These are phyloP conservation scores for Microcebus jonahi DNA, from an alignment of 2,113 vertebrate genomes.

Conservation along the genomic window DNA sequence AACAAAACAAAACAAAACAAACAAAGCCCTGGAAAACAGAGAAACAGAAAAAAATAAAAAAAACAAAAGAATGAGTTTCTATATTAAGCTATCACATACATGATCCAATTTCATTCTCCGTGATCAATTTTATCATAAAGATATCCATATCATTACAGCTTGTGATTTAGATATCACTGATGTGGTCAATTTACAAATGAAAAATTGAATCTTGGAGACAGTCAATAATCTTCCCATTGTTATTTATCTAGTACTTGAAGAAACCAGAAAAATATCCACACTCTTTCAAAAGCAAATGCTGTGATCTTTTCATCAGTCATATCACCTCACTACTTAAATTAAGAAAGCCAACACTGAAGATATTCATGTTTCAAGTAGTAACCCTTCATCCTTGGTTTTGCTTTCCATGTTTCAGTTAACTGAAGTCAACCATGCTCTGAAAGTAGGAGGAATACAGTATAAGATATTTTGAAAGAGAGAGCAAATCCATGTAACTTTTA, in stretches of 20 bases:
- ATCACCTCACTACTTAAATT: background rate
- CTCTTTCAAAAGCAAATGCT: background rate
- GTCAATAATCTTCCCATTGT: background rate
- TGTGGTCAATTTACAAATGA: background rate
- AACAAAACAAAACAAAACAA: too few species aligned
- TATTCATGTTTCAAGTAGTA: background rate
- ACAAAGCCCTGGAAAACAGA: background rate
- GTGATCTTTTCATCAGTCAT: background rate
- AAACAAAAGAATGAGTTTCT: background rate
- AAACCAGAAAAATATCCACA: background rate
- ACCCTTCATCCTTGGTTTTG: background rate
- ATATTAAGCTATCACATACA: background rate
- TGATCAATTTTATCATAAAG: background rate
- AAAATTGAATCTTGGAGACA: background rate
- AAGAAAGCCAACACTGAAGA: background rate
- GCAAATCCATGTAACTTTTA: background rate
- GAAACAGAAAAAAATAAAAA: background rate
- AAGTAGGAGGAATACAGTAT: background rate
- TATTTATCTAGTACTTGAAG: constrained; percentile 20
- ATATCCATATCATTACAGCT: background rate
- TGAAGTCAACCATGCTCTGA: background rate
- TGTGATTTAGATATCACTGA: background rate
- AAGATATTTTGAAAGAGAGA: background rate
- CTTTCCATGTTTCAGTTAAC: background rate
- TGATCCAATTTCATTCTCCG: background rate